Percentiles rank a stretch among this genome's conserved stretches.
phyloP scores from a whole-genome alignment of 2,113 vertebrate species.

The Xenopus tropicalis region UCB_Xtro_10.0 CM004450.2:38148001-38148500 shows the following conservation, averaged over 20 bases:
- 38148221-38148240: too few species aligned
- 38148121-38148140: too few species aligned
- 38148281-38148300: conserved; percentile 94
- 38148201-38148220: too few species aligned
- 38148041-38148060: too few species aligned
- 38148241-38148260: conserved; percentile 58
- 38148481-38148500: not conserved
- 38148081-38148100: too few species aligned
- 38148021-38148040: conserved; percentile 57
- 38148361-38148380: not conserved
- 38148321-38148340: conserved; percentile 87
- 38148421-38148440: too few species aligned
- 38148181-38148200: too few species aligned
- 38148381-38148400: not conserved
- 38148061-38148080: too few species aligned
- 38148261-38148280: conserved; percentile 86
- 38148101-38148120: too few species aligned
- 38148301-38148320: conserved; percentile 94
- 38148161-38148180: too few species aligned
- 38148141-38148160: too few species aligned
- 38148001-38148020: conserved; percentile 89
- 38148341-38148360: conserved; percentile 82
- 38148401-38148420: not conserved
- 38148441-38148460: too few species aligned
- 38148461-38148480: not conserved